Base-by-base conservation (phyloP, 2,888 invertebrate genomes). In the Agrotis clavis region DNA sequence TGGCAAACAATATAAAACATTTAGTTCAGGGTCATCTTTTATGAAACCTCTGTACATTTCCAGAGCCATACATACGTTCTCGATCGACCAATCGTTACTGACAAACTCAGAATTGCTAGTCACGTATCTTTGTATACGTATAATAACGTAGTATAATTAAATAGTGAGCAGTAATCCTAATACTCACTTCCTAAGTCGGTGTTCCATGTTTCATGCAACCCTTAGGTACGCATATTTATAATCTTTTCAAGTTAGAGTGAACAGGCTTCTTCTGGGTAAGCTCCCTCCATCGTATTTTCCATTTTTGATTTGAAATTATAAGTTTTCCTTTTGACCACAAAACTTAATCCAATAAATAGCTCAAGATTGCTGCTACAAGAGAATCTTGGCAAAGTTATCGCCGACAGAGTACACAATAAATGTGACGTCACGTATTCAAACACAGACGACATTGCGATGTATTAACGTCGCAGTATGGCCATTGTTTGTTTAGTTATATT, bases 381-480 rank as follows among this genome's bases (percentile, higher is more conserved):
- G 59, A 79, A 79, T 81, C 69, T 51, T 62, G 59, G 51, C 54
- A 21, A 66, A 75, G 57, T 64, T 48, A 61, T 11, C 54, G 41
- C 25, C 69, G 57, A 56, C 53, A 57, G 50, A 59, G 76, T 59
- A 81, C 69, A 80, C 53, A 81, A 51, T 54, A 56, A 48, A 25
- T 13, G 14, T 76, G 76, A 79, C 77, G 81, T 79, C 81, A 79
- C 51, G 4, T 1, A 48, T 13, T n/a, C 76, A 78, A 75, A 79
- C 81, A 79, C 21, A 66, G 78, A 75, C 76, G 69, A 63, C 77
- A 79, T 76, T 70, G 81, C 69, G 50, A 81, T 66, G 53, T 78
- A 74, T 75, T 68, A 74, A 53, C 60, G 50, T 16, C 54, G 74
- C 25, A 50, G 50, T 63, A 56, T 62, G 68, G 59, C 41, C 41